A percentile compares a stretch with the other conserved stretches of the same genome.
Conservation (phyloP, 2,888 invertebrate genomes). For the Lacanobia wlatinum region DNA sequence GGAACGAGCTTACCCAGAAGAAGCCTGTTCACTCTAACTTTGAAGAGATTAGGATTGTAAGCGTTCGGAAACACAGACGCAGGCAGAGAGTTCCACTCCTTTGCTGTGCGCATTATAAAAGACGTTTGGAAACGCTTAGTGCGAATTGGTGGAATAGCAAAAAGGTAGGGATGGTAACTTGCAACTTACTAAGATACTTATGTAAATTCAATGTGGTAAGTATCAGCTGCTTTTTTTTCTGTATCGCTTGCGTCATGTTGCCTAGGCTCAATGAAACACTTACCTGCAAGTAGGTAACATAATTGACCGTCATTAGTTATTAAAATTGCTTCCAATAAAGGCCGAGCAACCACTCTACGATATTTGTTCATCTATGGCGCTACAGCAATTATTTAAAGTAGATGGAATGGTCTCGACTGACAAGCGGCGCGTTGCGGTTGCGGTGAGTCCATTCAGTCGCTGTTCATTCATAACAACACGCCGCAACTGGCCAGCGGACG, state of each 20-base stretch:
- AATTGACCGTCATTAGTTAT: slow-evolving; percentile 38
- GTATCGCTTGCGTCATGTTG: neutral
- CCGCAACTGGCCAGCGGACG: slow-evolving; percentile 71
- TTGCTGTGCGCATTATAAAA: too few relatives aligned
- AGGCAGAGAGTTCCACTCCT: too few relatives aligned
- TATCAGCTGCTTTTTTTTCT: neutral
- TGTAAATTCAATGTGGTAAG: neutral
- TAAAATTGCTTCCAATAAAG: slow-evolving; percentile 41
- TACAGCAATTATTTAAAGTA: slow-evolving; percentile 66
- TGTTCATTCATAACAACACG: slow-evolving; percentile 77
- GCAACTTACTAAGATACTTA: neutral
- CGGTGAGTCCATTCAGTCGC: slow-evolving; percentile 77
- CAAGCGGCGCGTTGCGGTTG: slow-evolving; percentile 78
- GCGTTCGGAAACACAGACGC: too few relatives aligned
- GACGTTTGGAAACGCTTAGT: too few relatives aligned
- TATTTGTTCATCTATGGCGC: slow-evolving; percentile 57
- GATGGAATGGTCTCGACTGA: slow-evolving; percentile 56
- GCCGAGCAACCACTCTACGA: slow-evolving; percentile 32
- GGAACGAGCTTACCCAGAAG: too few relatives aligned
- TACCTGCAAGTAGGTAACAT: neutral
- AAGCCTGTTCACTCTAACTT: too few relatives aligned
- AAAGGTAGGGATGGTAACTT: too few relatives aligned
- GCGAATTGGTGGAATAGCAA: too few relatives aligned
- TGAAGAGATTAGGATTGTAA: too few relatives aligned
- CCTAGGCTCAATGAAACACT: neutral